Base-by-base conservation (phyloP, 2,888 invertebrate genomes). In the Sesamia inferens region DNA sequence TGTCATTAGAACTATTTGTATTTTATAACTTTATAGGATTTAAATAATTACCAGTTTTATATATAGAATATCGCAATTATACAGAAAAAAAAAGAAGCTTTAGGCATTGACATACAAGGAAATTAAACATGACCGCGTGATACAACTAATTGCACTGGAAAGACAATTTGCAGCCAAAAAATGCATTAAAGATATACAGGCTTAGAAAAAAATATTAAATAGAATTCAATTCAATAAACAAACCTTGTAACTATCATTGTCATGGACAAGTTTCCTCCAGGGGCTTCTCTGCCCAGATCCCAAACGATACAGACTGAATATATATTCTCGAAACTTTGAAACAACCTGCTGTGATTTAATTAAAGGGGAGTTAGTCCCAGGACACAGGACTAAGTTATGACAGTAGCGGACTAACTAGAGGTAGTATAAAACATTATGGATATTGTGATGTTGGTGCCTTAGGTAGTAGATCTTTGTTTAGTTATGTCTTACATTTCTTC, bases 311-410 rank as follows among this genome's bases (percentile, higher is more conserved):
- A 74, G 66, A 58, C 68, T 76, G 65, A 61, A 83, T 73, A 59
- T 76, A 85, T 83, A 61, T 71, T 76, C 69, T 74, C 58, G 39
- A 73, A 85, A 83, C 70, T 85, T 85, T 71, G 57, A 24, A 72
- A 66, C 81, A 63, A 70, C 85, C 71, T 65, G 51, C 59, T 63
- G 55, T 62, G 74, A 83, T 83, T 83, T 80, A 76, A 83, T 85
- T 76, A 83, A 65, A 55, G 39, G 71, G 80, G 63, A 68, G 79
- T 64, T 68, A 69, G 61, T 83, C 83, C 76, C 80, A 11, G 54
- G 65, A 63, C 62, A 48, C 63, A 24, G 13, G 47, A 54, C 79
- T 64, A 24, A 83, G 31, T 69, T 66, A 62, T 64, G 65, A 70
- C 51, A 64, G 44, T 48, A 47, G 11, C 16, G 65, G 44, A 11